Conservation (phyloP, 2,888 invertebrate species). For the Sthenelais limicola region DNA sequence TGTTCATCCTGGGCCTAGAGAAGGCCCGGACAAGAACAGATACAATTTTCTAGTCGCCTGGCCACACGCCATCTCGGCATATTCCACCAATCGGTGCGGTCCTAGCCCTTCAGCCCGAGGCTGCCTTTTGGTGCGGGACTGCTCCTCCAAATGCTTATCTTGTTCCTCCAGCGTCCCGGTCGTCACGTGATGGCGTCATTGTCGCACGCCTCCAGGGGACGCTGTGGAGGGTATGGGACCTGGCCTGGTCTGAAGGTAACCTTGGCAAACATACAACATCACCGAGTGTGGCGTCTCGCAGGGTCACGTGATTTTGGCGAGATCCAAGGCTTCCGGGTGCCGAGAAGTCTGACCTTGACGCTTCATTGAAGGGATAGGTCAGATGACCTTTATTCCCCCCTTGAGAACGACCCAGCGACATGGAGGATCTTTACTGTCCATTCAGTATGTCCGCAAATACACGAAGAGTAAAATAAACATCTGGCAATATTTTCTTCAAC, state of each 20-base stretch:
- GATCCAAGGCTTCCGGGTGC: constrained; percentile 30
- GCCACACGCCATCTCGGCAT: constrained; percentile 38
- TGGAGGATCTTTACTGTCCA: too few relatives aligned
- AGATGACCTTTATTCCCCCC: constrained; percentile 26
- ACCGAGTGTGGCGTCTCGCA: constrained; percentile 5
- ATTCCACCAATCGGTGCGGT: constrained; percentile 31
- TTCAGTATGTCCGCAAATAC: too few relatives aligned
- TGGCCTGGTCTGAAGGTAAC: constrained; percentile 4
- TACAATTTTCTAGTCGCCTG: constrained; percentile 34
- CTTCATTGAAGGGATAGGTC: constrained; percentile 22
- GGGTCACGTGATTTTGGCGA: constrained; percentile 18
- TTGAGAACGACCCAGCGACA: too few relatives aligned
- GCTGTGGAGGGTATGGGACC: constrained; percentile 2
- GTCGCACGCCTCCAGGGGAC: constrained; percentile 32
- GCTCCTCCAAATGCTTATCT: constrained; percentile 34
- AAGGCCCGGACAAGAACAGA: constrained; percentile 21
- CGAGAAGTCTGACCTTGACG: constrained; percentile 33
- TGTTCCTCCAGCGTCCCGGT: constrained; percentile 39
- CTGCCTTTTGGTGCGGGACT: constrained; percentile 26
- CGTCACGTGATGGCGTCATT: constrained; percentile 39
- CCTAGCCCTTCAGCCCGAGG: constrained; percentile 24
- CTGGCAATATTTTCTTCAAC: too few relatives aligned
- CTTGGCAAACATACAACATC: constrained; percentile 21
- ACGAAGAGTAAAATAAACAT: too few relatives aligned
- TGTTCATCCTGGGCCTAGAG: too few relatives aligned